Percentiles rank a stretch among this genome's conserved stretches.
These are phyloP conservation scores for Melinaea marsaeus DNA, from an alignment of 2,888 invertebrate species.

Conservation along the genomic window DNA sequence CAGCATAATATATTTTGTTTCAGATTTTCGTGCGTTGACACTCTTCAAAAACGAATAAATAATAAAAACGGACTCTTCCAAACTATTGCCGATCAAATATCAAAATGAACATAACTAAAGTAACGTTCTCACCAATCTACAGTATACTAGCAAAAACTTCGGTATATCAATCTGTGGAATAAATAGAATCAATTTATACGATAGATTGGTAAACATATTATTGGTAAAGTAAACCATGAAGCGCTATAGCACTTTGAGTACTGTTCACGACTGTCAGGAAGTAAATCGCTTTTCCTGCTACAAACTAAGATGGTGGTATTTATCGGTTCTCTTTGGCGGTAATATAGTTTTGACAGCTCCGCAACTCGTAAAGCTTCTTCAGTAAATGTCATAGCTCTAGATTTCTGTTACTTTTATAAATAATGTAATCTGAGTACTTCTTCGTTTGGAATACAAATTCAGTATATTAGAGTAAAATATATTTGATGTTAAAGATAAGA, in stretches of 20 bases:
- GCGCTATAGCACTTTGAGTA: conserved; percentile 13
- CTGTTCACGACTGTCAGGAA: neutral
- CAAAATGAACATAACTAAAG: too few species aligned
- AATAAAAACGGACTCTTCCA: too few species aligned
- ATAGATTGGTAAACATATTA: conserved; percentile 21
- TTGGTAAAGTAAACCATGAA: conserved; percentile 15
- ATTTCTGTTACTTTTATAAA: neutral
- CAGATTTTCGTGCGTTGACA: too few species aligned
- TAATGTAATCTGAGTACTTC: neutral
- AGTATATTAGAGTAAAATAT: neutral
- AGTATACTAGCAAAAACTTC: conserved; percentile 1
- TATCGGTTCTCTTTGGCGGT: conserved; percentile 33
- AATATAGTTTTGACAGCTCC: conserved; percentile 41
- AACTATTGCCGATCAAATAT: too few species aligned
- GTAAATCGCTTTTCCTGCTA: conserved; percentile 23
- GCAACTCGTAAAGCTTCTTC: conserved; percentile 27
- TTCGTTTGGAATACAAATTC: neutral
- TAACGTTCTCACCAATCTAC: too few species aligned
- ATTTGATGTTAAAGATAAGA: neutral
- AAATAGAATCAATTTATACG: conserved; percentile 21
- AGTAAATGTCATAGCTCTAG: conserved; percentile 4
- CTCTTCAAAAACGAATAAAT: too few species aligned
- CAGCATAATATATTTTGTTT: too few species aligned
- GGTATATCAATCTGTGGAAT: conserved; percentile 17
- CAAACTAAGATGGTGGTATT: conserved; percentile 23